phyloP scores from a whole-genome alignment of 1,140 invertebrate species.

The Epicauta chinensis region DNA sequence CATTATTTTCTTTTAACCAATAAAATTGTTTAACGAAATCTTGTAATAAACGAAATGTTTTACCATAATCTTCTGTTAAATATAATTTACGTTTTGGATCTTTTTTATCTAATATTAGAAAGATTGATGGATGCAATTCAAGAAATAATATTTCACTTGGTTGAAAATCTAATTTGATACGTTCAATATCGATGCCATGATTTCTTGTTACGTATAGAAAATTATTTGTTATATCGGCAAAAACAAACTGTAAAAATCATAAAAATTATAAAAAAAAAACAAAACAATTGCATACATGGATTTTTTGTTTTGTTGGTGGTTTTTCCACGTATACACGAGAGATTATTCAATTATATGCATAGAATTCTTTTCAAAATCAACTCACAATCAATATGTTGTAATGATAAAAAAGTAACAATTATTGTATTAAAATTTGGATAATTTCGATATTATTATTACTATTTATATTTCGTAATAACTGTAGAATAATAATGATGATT shows the following conservation, averaged over 20 bases:
- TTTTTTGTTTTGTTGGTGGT: no score
- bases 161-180: conserved; percentile 58
- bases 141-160: conserved; percentile 72
- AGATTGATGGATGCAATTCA: conserved; percentile 55
- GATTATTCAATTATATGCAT: no score
- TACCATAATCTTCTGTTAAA: conserved; percentile 67
- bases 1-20: conserved; percentile 51
- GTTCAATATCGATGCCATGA: conserved; percentile 60
- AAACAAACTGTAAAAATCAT: conserved; percentile 68
- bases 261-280: neutral
- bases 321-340: no score
- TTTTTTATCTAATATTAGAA: conserved; percentile 67
- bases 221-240: conserved; percentile 72
- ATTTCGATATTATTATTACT: no score
- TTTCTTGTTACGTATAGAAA: conserved; percentile 70
- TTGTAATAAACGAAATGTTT: conserved; percentile 60
- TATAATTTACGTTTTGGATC: conserved; percentile 59
- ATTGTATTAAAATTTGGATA: no score
- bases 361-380: no score
- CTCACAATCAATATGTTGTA: no score
- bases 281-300: no score
- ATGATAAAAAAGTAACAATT: no score
- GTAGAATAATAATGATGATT: no score
- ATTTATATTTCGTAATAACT: no score
- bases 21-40: conserved; percentile 70